Evolutionary conservation across 2,888 invertebrate species (phyloP).

Genomic region (Trachelus stipa): DNA sequence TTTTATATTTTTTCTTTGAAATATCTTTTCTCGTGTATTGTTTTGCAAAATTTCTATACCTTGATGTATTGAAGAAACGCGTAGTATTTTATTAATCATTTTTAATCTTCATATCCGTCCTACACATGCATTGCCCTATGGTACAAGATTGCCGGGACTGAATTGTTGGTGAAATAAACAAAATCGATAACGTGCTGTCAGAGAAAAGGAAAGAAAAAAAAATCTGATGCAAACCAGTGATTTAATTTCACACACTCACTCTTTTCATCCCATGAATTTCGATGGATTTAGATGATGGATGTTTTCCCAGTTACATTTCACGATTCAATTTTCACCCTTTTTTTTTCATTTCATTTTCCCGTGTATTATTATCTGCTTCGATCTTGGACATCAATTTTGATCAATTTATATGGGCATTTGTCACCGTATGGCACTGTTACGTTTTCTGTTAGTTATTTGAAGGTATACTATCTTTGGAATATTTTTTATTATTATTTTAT

Average conservation of each 20-base stretch:
- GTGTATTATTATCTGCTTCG: not conserved
- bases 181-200: not conserved
- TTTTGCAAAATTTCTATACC: slow-evolving; percentile 9
- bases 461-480: not conserved
- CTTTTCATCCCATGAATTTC: not conserved
- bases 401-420: not conserved
- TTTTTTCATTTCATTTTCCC: not conserved
- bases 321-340: not conserved
- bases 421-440: not conserved
- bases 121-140: not conserved
- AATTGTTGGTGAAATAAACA: not conserved
- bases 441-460: not conserved
- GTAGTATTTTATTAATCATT: not conserved
- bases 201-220: not conserved
- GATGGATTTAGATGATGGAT: not conserved
- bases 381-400: not conserved
- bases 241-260: not conserved
- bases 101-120: not conserved
- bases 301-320: not conserved
- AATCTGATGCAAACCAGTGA: not conserved
- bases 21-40: slow-evolving; percentile 22
- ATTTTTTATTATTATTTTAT: not conserved
- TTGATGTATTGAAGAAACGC: not conserved
- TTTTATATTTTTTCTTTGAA: not conserved
- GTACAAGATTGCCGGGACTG: not conserved